These are phyloP conservation scores for Cheilosia pagana DNA, from an alignment of 2,888 invertebrate species.

Conservation along the genomic window DNA sequence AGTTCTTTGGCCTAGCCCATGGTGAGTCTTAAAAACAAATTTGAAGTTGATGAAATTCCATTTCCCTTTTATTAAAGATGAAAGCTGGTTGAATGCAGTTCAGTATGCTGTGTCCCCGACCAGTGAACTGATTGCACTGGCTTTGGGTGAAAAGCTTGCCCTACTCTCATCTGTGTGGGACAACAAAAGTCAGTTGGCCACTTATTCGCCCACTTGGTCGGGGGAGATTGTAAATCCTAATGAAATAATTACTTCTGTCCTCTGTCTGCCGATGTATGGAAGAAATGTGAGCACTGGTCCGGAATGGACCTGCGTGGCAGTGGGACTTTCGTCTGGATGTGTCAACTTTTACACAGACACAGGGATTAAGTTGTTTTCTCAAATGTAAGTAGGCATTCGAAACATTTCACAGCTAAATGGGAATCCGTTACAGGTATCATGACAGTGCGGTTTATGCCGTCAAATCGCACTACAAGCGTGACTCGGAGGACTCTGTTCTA, in stretches of 20 bases:
- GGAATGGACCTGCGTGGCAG: conserved; percentile 96
- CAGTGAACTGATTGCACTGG: conserved; percentile 89
- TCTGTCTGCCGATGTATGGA: conserved; percentile 84
- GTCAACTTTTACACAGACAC: conserved; percentile 95
- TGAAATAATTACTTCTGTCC: conserved; percentile 84
- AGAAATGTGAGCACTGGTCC: conserved; percentile 85
- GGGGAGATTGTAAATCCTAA: conserved; percentile 85
- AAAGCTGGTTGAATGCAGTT: conserved; percentile 88
- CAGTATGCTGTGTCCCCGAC: conserved; percentile 89
- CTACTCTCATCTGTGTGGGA: conserved; percentile 88
- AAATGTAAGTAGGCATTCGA: conserved; percentile 84
- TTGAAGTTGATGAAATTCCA: not conserved
- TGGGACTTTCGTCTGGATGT: conserved; percentile 93
- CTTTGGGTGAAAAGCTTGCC: conserved; percentile 87
- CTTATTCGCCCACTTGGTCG: conserved; percentile 86
- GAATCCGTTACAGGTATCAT: conserved; percentile 85
- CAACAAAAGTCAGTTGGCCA: conserved; percentile 80
- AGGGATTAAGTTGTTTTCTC: conserved; percentile 91
- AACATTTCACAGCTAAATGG: not conserved
- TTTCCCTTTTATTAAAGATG: conserved; percentile 79
- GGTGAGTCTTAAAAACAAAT: conserved; percentile 76
- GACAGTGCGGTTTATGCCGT: conserved; percentile 91
- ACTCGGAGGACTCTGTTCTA: conserved; percentile 79
- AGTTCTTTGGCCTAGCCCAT: conserved; percentile 85
- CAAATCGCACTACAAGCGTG: conserved; percentile 87